Evolutionary conservation across 2,797 vertebrate species (phyloP), one percentile per base, ranked within the genome.

Genomic region (Erpetoichthys calabaricus): DNA sequence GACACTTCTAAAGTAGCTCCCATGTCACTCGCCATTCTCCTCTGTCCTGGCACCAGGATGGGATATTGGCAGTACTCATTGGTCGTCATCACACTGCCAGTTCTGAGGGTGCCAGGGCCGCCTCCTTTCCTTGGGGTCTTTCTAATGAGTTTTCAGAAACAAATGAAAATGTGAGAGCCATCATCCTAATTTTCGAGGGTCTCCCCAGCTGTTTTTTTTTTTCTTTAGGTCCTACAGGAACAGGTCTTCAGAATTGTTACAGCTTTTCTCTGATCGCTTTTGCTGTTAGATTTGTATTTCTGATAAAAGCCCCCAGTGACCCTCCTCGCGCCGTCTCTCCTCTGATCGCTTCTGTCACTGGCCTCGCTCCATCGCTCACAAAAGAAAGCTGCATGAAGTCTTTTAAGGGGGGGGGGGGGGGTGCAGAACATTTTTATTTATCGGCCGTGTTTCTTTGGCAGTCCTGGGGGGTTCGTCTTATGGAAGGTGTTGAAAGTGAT

Each of bases 231-330:
- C 25, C 25, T 25, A 25, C 25, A 25, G 25, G 25, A 25, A 25
- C 25, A 25, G 25, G 25, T 25, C 25, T 25, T 57, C 56, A 59
- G 45, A 61, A 57, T 60, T 60, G 56, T 63, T 62, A 6, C 46
- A 56, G 55, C 55, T 65, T 60, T 58, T 60, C 55, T 7, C 59
- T 60, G 41, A 7, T 59, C 66, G 47, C 42, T 59, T 66, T 66
- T 59, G 44, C 65, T 7, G 53, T 60, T 50, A 1, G 57, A n/a
- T 60, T 53, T 59, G 50, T 61, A 7, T 58, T 25, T 51, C 51
- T 56, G 58, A 68, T 64, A 59, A 69, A 66, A 64, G 60, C 63
- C 3, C 44, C 58, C 10, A 25, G n/a, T 8, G 50, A 50, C 42
- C 6, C 25, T 25, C 25, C 25, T 25, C 25, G 25, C 25, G 25